Evolutionary conservation across 2,888 invertebrate species (phyloP), one percentile per base, ranked within the genome.

Genomic region (Anthoptus insignis): DNA sequence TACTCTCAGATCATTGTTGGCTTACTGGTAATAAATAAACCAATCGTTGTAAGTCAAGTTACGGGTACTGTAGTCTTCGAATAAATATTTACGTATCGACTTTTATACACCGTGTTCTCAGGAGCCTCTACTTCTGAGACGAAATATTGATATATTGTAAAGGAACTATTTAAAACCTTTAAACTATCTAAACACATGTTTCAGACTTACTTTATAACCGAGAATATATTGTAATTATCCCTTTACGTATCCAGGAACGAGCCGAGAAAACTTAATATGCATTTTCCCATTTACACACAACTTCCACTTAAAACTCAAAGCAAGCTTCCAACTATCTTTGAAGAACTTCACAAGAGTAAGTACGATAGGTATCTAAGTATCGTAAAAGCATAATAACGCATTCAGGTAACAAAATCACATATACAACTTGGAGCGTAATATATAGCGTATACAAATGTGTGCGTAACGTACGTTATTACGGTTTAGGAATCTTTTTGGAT

Each of bases 301-400:
- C 56, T 16, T 14, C 24, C 47, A 22, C 47, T 47, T 24, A 42
- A 47, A 47, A 39, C 14, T 56, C 13, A 24, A 56, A 56, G 42
- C 19, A 42, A 42, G 22, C 37, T n/a, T 21, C 22, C 16, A 37
- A 37, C 37, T 24, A 56, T 54, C 54, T 42, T 13, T 39, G 16
- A 42, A 39, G 39, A 39, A 39, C 27, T 14, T 53, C 39, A 16
- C 5, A 24, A 24, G 47, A 47, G 47, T 24, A 47, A n/a, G 47
- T 24, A 24, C 14, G 22, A 22, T 47, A 13, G 6, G 24, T 47
- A 22, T 47, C 24, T 24, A 7, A 47, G 47, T 24, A n/a, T n/a
- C n/a, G n/a, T n/a, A 47, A 42, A 9, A 19, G 19, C 8, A n/a
- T 24, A 47, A 24, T 45, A 22, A 39, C 16, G 37, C 27, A 32